Evolutionary conservation across 2,113 vertebrate species (phyloP), one percentile per base, ranked within the genome.

Genomic region (Myrmophylax atrothorax): DNA sequence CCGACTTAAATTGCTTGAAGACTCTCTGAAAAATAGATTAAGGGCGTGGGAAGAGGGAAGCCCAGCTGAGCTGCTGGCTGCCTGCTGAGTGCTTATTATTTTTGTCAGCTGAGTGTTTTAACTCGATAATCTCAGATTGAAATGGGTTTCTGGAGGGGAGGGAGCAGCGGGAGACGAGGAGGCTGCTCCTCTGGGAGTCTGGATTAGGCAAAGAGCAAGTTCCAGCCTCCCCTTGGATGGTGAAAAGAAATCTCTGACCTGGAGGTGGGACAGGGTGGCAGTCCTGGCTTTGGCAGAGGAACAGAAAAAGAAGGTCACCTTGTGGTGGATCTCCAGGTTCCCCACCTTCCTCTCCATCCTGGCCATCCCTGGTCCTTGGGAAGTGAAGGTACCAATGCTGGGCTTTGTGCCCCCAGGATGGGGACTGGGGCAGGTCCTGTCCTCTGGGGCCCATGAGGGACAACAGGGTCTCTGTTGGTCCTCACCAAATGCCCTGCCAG

Each of bases 11-110:
- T 66, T 67, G 68, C 60, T 89, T 18, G 42, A 63, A 75, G 72
- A 47, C 33, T 35, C 50, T 64, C 84, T 92, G 93, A 87, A 66
- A 87, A 95, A 70, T 25, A 46, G 37, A 92, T 86, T 44, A 53
- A 46, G 33, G 89, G 87, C 9, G 16, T 75, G 80, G 84, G 86
- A 87, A 85, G 92, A 76, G 68, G 56, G 83, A 92, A 94, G 76
- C 81, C 35, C 59, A 28, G 53, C 68, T 28, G 80, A 80, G 72
- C 52, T 62, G 38, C 62, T 29, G 89, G 37, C 90, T 94, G 93
- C 90, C 90, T 79, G 93, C 72, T 78, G 67, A 31, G n/a, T 79
- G 68, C 64, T 66, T 35, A 18, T 53, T 49, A 53, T 64, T 88
- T 84, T 90, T 50, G 55, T 46, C 83, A 70, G 47, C 40, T 35